A percentile compares a stretch with the other conserved stretches of the same genome.
phyloP scores from a whole-genome alignment of 2,888 invertebrate genomes.

The Drosophila mayaguana region DNA sequence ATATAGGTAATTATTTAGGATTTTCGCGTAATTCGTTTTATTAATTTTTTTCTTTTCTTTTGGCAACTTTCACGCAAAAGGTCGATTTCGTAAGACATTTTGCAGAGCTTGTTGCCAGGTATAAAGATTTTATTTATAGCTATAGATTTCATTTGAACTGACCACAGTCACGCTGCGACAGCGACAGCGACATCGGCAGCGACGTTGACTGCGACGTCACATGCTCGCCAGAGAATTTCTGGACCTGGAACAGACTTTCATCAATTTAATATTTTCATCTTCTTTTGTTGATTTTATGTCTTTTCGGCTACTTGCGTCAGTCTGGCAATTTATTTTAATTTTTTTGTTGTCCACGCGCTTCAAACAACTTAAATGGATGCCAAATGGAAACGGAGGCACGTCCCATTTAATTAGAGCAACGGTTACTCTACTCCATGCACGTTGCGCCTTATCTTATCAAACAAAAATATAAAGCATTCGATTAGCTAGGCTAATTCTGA shows the following conservation, averaged over 20 bases:
- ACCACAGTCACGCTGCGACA: slow-evolving; percentile 65
- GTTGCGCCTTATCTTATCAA: slow-evolving; percentile 69
- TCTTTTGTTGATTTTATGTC: background rate
- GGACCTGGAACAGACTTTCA: slow-evolving; percentile 19
- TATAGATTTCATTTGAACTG: slow-evolving; percentile 53
- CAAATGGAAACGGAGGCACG: slow-evolving; percentile 68
- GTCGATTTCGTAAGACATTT: slow-evolving; percentile 61
- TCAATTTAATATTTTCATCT: slow-evolving; percentile 6
- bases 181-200: too few relatives aligned
- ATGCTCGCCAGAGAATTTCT: slow-evolving; percentile 25
- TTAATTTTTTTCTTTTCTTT: too few relatives aligned
- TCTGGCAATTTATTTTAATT: slow-evolving; percentile 66
- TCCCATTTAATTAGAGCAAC: slow-evolving; percentile 60
- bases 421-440: slow-evolving; percentile 49
- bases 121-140: slow-evolving; percentile 31
- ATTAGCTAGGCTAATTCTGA: slow-evolving; percentile 29
- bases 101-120: slow-evolving; percentile 64
- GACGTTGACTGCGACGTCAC: slow-evolving; percentile 46
- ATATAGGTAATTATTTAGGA: slow-evolving; percentile 24
- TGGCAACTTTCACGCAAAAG: slow-evolving; percentile 44
- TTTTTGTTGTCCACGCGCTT: slow-evolving; percentile 63
- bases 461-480: slow-evolving; percentile 18
- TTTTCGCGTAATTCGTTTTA: slow-evolving; percentile 7
- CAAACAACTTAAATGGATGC: slow-evolving; percentile 15
- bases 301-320: slow-evolving; percentile 58